These are phyloP conservation scores for Tonatia bakeri DNA, from an alignment of 2,113 vertebrate genomes.

Conservation along the genomic window DNA sequence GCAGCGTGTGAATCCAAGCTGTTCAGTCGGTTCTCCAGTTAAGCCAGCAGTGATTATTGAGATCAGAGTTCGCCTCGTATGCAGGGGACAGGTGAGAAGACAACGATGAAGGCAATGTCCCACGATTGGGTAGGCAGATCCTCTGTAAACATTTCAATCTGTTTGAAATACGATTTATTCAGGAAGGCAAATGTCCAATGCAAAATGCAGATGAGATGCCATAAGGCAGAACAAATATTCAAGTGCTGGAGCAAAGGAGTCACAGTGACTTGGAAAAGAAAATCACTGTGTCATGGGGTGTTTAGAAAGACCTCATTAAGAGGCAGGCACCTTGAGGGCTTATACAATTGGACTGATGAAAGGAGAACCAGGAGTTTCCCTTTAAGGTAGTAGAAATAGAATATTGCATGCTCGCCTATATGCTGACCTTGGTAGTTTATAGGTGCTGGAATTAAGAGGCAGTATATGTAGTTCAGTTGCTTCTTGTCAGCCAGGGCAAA, in stretches of 20 bases:
- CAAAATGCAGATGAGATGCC: not conserved
- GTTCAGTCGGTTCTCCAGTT: not conserved
- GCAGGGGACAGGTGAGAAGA: not conserved
- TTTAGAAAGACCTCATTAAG: not conserved
- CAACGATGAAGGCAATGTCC: not conserved
- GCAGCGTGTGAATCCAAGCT: not conserved
- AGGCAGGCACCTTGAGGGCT: not conserved
- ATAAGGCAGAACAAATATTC: not conserved
- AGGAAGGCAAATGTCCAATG: not conserved
- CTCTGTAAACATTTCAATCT: not conserved
- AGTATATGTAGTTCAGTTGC: not conserved
- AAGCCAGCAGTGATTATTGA: not conserved
- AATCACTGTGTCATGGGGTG: not conserved
- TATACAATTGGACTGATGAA: not conserved
- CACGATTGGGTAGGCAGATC: not conserved
- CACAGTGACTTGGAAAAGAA: not conserved
- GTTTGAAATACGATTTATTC: not conserved
- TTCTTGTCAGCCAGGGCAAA: not conserved
- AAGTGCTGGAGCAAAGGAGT: not conserved
- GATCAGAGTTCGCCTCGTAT: not conserved
- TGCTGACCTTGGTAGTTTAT: no score
- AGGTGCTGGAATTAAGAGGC: not conserved
- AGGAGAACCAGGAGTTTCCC: not conserved
- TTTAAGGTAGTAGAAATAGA: not conserved
- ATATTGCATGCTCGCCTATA: rapidly evolving